These are phyloP conservation scores for Etheostoma nigrum DNA, from an alignment of 2,797 vertebrate species.

Conservation along the genomic window DNA sequence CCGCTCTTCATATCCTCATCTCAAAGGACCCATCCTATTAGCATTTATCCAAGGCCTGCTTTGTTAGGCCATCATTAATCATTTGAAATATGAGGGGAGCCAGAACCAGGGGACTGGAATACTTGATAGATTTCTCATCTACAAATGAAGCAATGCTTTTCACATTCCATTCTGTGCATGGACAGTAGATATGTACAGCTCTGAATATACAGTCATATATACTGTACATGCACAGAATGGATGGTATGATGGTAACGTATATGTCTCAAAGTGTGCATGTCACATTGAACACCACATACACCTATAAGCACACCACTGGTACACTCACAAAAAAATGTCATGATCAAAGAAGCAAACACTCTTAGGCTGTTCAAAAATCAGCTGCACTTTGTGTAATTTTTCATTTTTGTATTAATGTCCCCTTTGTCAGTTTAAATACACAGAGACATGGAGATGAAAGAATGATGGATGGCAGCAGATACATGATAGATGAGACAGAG, in stretches of 20 bases:
- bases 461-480: conserved; percentile 75
- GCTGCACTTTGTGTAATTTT: conserved; percentile 51
- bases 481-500: conserved; percentile 76
- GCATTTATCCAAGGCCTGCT: conserved; percentile 82
- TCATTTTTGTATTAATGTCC: conserved; percentile 48
- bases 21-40: conserved; percentile 83
- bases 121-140: conserved; percentile 78
- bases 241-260: not conserved
- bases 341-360: conserved; percentile 32
- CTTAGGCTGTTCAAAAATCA: conserved; percentile 27
- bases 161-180: conserved; percentile 20
- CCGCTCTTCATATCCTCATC: conserved; percentile 74
- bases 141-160: conserved; percentile 68
- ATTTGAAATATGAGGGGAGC: conserved; percentile 82
- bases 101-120: conserved; percentile 63
- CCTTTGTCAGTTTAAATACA: conserved; percentile 68
- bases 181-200: not conserved
- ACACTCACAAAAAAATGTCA: conserved; percentile 16
- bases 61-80: conserved; percentile 85
- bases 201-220: not conserved
- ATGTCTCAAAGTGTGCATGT: conserved; percentile 4
- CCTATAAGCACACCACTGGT: not conserved
- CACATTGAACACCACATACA: not conserved
- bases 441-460: conserved; percentile 71
- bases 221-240: conserved; percentile 8